A percentile compares a stretch with the other conserved stretches of the same genome.
phyloP scores from a whole-genome alignment of 1,140 invertebrate species.

The Pararge aegeria region DNA sequence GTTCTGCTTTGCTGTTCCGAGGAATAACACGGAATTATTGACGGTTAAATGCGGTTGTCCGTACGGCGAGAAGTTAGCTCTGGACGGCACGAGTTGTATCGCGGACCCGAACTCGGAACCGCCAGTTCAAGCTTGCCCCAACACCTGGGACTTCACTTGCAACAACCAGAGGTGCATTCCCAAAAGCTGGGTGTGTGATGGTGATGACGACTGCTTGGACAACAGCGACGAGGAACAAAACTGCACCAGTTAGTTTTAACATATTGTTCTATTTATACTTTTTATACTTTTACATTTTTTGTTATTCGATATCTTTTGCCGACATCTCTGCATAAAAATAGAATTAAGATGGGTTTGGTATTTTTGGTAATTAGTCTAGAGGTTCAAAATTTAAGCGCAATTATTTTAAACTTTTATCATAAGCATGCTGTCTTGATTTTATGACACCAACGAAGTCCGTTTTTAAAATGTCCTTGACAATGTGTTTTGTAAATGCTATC shows the following conservation, averaged over 20 bases:
- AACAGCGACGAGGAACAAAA: conserved; percentile 94
- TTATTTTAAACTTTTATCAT: too few relatives aligned
- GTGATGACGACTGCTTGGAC: conserved; percentile 94
- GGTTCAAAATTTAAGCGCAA: too few relatives aligned
- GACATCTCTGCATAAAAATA: too few relatives aligned
- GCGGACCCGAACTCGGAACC: conserved; percentile 92
- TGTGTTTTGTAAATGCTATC: too few relatives aligned
- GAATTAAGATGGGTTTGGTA: too few relatives aligned
- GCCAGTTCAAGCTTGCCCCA: conserved; percentile 91
- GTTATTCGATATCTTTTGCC: conserved; percentile 84
- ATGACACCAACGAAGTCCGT: too few relatives aligned
- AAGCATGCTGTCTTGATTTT: too few relatives aligned
- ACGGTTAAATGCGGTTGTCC: conserved; percentile 94
- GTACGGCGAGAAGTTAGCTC: conserved; percentile 92
- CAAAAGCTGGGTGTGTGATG: conserved; percentile 98
- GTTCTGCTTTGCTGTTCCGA: conserved; percentile 94
- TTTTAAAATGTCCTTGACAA: too few relatives aligned
- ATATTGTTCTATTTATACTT: not conserved
- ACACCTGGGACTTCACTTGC: conserved; percentile 97
- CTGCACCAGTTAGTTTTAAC: conserved; percentile 96
- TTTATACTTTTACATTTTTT: too few relatives aligned
- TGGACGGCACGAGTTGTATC: conserved; percentile 88
- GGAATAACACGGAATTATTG: conserved; percentile 78
- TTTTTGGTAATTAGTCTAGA: too few relatives aligned
- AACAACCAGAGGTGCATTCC: conserved; percentile 98